These are phyloP conservation scores for Ornithoptera priamus DNA, from an alignment of 2,888 invertebrate genomes.

Conservation along the genomic window DNA sequence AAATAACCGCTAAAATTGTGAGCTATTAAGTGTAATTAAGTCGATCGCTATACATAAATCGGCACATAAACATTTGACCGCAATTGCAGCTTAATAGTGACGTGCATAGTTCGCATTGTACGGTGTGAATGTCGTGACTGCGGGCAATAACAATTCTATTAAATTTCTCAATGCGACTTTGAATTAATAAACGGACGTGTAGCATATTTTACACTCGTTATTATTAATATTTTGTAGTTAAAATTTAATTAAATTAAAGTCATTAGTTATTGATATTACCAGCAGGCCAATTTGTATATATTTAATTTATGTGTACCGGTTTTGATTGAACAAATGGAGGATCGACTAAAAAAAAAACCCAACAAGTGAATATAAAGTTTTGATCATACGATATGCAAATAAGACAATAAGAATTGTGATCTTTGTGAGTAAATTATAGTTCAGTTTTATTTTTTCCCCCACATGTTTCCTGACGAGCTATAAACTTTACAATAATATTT, in stretches of 20 bases:
- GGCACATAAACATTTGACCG: conserved; percentile 47
- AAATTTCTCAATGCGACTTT: conserved; percentile 52
- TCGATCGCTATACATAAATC: conserved; percentile 20
- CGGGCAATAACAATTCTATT: conserved; percentile 60
- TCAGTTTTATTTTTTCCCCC: no score
- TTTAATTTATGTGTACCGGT: conserved; percentile 1
- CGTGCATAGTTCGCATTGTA: conserved; percentile 35
- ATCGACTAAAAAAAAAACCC: neutral
- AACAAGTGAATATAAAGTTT: neutral
- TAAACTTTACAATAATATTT: no score
- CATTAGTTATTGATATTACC: neutral
- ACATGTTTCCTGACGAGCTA: no score
- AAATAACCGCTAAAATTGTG: conserved; percentile 15
- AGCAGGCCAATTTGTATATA: neutral
- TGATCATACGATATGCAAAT: neutral
- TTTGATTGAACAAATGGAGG: neutral
- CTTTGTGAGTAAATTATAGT: neutral
- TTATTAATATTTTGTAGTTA: neutral
- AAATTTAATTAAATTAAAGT: neutral
- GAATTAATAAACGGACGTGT: conserved; percentile 22
- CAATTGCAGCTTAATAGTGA: conserved; percentile 50
- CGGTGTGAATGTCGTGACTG: conserved; percentile 55
- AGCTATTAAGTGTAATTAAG: conserved; percentile 18
- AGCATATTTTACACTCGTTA: neutral
- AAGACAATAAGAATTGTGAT: neutral